phyloP scores from a whole-genome alignment of 2,113 vertebrate genomes.

The Galbula dea region DNA sequence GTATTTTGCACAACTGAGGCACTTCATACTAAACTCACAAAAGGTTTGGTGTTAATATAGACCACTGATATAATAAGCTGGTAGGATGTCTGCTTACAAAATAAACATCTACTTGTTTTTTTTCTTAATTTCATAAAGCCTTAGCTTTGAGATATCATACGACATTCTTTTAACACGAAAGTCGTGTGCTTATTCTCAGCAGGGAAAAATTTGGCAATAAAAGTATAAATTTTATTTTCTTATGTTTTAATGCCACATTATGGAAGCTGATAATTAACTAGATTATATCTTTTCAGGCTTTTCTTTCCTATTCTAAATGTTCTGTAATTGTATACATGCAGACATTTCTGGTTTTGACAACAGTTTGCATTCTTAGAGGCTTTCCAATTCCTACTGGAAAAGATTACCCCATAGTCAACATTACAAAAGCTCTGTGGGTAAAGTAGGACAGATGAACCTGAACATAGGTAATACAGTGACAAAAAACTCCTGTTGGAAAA shows the following conservation, averaged over 20 bases:
- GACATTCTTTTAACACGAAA: background rate
- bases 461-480: background rate
- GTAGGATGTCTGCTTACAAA: background rate
- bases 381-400: background rate
- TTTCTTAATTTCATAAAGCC: background rate
- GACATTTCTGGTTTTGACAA: background rate
- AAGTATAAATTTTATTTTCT: background rate
- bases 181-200: background rate
- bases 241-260: background rate
- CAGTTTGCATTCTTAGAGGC: background rate
- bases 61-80: accelerated
- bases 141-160: background rate
- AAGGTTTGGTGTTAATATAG: background rate
- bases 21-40: background rate
- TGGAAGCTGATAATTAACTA: background rate
- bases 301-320: background rate
- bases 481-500: background rate
- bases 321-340: background rate
- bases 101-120: background rate
- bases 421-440: background rate
- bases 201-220: background rate
- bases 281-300: background rate
- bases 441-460: background rate
- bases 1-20: background rate
- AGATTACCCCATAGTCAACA: background rate